Base-by-base conservation (phyloP, 2,888 invertebrate species). In the Pachliopta kotzebuea region DNA sequence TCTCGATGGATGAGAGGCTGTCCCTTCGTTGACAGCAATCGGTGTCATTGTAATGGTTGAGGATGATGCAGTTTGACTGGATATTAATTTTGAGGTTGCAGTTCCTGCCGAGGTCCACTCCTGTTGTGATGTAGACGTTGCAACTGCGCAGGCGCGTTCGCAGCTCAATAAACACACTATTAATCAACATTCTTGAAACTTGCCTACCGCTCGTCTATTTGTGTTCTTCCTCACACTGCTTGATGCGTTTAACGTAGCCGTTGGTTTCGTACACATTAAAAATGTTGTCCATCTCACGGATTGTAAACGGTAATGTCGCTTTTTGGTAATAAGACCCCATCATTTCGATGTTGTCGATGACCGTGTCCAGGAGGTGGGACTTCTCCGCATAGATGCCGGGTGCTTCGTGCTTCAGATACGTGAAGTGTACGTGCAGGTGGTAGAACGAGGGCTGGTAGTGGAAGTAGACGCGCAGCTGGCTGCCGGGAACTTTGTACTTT, bases 391-490 rank as follows among this genome's bases (percentile, higher is more conserved):
- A 94, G 75, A 96, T 96, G 37, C 98, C 96, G 56, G 96, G 96
- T 0, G 96, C 95, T 73, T 97, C 96, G 87, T 95, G 95, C 56
- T 93, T 93, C 3, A 98, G 81, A 65, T 94, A 94, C 17, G 97
- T 97, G 77, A 98, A 97, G 84, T 99, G 99, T 0, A 99, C 93
- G 82, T 99, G 99, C 0, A 99, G 92, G 81, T 99, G 98, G 86
- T 98, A 99, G 89, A 98, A 99, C 0, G 98, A 97, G 0, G 99
- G 99, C 77, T 98, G 98, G 86, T 99, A 99, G 83, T 99, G 99
- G 0, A 99, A 83, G 83, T 96, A 99, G 68, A 97, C 93, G 26
- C 98, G 93, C 29, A 99, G 83, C 77, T 97, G 95, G 7, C 94
- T 93, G 20, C 92, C 83, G 4, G 93, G 86, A 1, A 99, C 74